Base-by-base conservation (phyloP, 1,140 invertebrate species). In the Aphelenchoides fujianensis region DNA sequence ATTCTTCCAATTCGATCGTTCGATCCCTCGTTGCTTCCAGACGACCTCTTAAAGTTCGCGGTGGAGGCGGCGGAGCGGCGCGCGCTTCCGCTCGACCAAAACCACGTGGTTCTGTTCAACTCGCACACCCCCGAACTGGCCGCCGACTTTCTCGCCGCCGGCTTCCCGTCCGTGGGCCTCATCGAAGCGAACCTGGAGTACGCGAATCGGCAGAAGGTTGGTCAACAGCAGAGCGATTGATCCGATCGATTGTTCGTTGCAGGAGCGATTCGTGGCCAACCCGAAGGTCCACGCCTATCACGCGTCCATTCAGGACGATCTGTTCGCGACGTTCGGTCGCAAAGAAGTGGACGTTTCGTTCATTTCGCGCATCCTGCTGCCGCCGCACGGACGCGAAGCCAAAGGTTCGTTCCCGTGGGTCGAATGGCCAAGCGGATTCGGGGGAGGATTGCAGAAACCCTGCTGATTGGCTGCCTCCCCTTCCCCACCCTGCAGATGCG, bases 391-490 rank as follows among this genome's bases (percentile, higher is more conserved):
- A 59, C 12, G 5, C 5, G 34, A 23, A 5, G 5, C 55, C 12
- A 59, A 59, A 59, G 5, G 55, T 59, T 30, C 28, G 23, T 59
- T 7, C 7, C 28, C 28, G 5, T 23, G 23, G 41, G 23, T 48
- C 23, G 23, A 48, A 59, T 7, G 7, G 55, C 5, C 7, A 30
- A 7, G 23, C 7, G 7, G 7, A 30, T 30, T 59, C n/a, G n/a
- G n/a, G n/a, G n/a, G n/a, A 32, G 5, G 5, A 59, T 68, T 69
- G 32, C 32, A 66, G 62, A 52, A 31, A 71, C 63, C 0, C 23
- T 71, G 35, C 23, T 71, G 30, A 27, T 71, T 30, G 70, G 70
- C n/a, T 31, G 37, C 16, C 3, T 71, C 16, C 70, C 70, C 19
- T 69, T 41, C 61, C 30, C 64, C 16, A 9, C 63, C 7, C 34